These are phyloP conservation scores for Trigoniulus corallinus DNA, from an alignment of 1,140 invertebrate genomes.

Conservation along the genomic window DNA sequence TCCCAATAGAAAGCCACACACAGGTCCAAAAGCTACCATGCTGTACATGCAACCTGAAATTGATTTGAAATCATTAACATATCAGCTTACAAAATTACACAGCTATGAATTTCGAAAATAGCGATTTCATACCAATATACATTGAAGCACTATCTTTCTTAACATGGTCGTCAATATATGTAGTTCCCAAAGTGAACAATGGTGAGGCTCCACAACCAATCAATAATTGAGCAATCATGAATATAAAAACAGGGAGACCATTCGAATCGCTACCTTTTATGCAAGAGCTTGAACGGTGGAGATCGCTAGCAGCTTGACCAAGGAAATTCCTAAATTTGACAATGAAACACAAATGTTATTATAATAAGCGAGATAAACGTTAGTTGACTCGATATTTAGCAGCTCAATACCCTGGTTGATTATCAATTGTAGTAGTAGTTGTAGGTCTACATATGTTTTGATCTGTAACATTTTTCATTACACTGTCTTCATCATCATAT, in stretches of 20 bases:
- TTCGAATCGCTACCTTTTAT: constrained; percentile 17
- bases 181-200: constrained; percentile 35
- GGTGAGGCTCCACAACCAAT: constrained; percentile 36
- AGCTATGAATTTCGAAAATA: background rate
- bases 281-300: constrained; percentile 12
- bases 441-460: background rate
- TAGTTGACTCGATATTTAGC: too few species aligned
- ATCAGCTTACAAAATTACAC: background rate
- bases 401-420: background rate
- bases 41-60: constrained; percentile 36
- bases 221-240: constrained; percentile 33
- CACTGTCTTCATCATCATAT: constrained; percentile 30
- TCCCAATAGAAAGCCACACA: constrained; percentile 34
- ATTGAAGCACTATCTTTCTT: constrained; percentile 32
- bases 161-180: constrained; percentile 38
- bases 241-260: constrained; percentile 30
- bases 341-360: background rate
- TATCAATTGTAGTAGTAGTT: background rate
- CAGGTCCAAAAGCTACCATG: constrained; percentile 36
- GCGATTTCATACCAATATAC: constrained; percentile 27
- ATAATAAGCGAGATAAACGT: too few species aligned
- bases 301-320: constrained; percentile 10
- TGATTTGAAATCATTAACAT: background rate
- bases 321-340: constrained; percentile 13
- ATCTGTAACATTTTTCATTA: constrained; percentile 6